Conservation (phyloP, 1,140 invertebrate species). For the Lepeophtheirus salmonis region DNA sequence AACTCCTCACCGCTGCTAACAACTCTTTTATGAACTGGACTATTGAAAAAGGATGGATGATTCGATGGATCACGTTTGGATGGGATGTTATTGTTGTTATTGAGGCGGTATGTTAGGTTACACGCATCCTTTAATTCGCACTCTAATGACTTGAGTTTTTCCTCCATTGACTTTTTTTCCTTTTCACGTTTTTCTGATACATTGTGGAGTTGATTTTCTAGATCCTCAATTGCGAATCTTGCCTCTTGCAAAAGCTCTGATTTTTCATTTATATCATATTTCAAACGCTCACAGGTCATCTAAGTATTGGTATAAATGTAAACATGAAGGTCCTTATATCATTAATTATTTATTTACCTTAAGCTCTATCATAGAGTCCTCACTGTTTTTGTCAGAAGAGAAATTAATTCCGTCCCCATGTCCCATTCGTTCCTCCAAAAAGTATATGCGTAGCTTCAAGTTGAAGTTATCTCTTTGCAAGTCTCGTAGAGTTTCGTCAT, state of each 20-base stretch:
- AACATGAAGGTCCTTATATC: neutral
- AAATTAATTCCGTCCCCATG: conserved; percentile 22
- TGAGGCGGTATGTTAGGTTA: no score
- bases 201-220: neutral
- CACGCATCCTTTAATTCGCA: neutral
- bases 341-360: neutral
- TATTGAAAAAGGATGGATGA: neutral
- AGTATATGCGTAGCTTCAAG: conserved; percentile 69
- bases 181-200: conserved; percentile 2
- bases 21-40: neutral
- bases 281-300: conserved; percentile 25
- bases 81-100: no score
- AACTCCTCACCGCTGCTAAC: neutral
- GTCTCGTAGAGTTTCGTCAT: conserved; percentile 59
- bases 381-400: neutral
- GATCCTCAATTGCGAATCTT: neutral
- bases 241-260: conserved; percentile 9
- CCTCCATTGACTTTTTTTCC: conserved; percentile 1
- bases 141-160: neutral
- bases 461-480: conserved; percentile 80
- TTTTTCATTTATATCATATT: conserved; percentile 21
- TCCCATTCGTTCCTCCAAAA: conserved; percentile 63
- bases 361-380: neutral
- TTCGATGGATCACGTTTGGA: neutral
- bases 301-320: conserved; percentile 19